These are phyloP conservation scores for Melierax canorus DNA, from an alignment of 2,113 vertebrate genomes.

Conservation along the genomic window DNA sequence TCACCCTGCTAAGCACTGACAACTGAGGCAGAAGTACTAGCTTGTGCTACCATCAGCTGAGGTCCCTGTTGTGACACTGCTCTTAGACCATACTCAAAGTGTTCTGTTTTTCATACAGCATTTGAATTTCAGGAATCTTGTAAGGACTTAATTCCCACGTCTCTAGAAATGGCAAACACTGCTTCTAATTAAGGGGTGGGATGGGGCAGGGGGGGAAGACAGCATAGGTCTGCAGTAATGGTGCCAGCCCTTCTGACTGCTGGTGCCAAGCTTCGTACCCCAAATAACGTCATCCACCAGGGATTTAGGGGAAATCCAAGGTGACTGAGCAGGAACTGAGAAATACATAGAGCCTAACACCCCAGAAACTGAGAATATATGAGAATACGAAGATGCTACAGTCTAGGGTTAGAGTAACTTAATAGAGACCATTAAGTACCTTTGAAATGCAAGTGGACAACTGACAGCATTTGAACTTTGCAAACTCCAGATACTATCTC, in stretches of 20 bases:
- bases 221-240: background rate
- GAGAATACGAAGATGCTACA: background rate
- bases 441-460: background rate
- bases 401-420: background rate
- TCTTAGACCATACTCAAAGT: background rate
- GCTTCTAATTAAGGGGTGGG: background rate
- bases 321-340: background rate
- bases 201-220: background rate
- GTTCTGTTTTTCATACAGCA: background rate
- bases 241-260: background rate
- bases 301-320: background rate
- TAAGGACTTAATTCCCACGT: background rate
- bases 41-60: background rate
- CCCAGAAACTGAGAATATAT: background rate
- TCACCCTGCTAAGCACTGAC: background rate
- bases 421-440: background rate
- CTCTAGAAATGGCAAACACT: background rate
- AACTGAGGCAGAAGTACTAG: background rate
- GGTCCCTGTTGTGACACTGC: background rate
- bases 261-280: background rate
- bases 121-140: background rate
- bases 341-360: background rate
- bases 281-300: background rate
- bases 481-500: background rate
- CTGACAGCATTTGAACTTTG: background rate